Percentiles rank a stretch among this genome's conserved stretches.
These are phyloP conservation scores for Scaptomyza caliginosa DNA, from an alignment of 2,888 invertebrate genomes.

Conservation along the genomic window DNA sequence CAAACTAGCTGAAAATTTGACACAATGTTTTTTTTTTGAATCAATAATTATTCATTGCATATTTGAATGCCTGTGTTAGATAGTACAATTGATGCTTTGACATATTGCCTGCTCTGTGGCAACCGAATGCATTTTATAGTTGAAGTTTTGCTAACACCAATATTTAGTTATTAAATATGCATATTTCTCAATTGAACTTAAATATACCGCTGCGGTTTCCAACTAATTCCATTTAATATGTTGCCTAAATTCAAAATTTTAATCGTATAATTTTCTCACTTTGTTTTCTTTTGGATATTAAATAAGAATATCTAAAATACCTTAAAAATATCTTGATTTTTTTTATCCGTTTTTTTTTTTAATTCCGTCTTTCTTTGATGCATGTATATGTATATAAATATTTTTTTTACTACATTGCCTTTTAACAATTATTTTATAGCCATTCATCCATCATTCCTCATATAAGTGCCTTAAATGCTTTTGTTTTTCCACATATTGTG, in stretches of 20 bases:
- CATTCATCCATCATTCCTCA: conserved; percentile 22
- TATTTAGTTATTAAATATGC: conserved; percentile 61
- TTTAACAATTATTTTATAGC: conserved; percentile 53
- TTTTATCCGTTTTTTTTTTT: conserved; percentile 35
- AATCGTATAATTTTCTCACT: conserved; percentile 53
- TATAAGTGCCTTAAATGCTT: conserved; percentile 75
- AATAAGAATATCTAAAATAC: conserved; percentile 90
- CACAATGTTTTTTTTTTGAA: background rate
- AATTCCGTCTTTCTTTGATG: conserved; percentile 34
- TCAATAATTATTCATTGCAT: too few species aligned
- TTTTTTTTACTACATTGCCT: conserved; percentile 48
- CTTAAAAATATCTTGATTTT: conserved; percentile 77
- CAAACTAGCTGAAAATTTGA: conserved; percentile 16
- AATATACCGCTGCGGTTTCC: conserved; percentile 42
- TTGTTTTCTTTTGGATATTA: conserved; percentile 85
- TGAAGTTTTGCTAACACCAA: conserved; percentile 62
- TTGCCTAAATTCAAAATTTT: conserved; percentile 68
- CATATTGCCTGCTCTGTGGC: conserved; percentile 17
- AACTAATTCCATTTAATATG: conserved; percentile 49
- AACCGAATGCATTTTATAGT: conserved; percentile 32
- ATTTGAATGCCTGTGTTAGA: conserved; percentile 12
- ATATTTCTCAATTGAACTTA: conserved; percentile 43
- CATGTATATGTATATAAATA: conserved; percentile 58
- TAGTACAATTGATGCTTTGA: conserved; percentile 32
- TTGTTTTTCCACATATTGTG: conserved; percentile 55